Evolutionary conservation across 2,888 invertebrate genomes (phyloP).

Genomic region (Pterostichus niger): DNA sequence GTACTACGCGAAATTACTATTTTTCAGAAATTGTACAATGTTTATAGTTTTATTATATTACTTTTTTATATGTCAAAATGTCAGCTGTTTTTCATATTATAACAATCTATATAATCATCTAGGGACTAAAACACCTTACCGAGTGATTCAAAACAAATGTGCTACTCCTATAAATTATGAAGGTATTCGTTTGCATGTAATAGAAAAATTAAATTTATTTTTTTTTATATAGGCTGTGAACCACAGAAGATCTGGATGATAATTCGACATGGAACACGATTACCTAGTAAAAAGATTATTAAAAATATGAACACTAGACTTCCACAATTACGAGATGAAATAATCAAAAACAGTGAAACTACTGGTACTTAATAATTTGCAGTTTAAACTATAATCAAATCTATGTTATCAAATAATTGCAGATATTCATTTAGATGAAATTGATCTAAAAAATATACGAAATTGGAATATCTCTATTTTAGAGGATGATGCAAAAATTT

Average conservation of each 20-base stretch:
- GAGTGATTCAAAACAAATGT: slow-evolving; percentile 83
- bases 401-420: background rate
- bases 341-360: slow-evolving; percentile 78
- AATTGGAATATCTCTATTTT: slow-evolving; percentile 82
- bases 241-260: slow-evolving; percentile 85
- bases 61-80: slow-evolving; percentile 20
- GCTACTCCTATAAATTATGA: slow-evolving; percentile 80
- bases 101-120: slow-evolving; percentile 77
- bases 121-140: slow-evolving; percentile 87
- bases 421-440: slow-evolving; percentile 17
- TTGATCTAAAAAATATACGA: slow-evolving; percentile 77
- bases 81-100: slow-evolving; percentile 4
- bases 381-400: slow-evolving; percentile 11
- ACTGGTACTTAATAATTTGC: slow-evolving; percentile 76
- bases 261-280: slow-evolving; percentile 88
- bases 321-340: slow-evolving; percentile 78
- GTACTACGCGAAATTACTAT: background rate
- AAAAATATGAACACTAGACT: slow-evolving; percentile 79
- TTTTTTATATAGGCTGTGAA: slow-evolving; percentile 70
- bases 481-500: slow-evolving; percentile 79
- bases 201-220: slow-evolving; percentile 52
- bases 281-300: slow-evolving; percentile 82
- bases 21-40: background rate
- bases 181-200: slow-evolving; percentile 76
- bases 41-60: background rate